Conservation (phyloP, 1,140 invertebrate species). For the Eurytemora carolleeae region DNA sequence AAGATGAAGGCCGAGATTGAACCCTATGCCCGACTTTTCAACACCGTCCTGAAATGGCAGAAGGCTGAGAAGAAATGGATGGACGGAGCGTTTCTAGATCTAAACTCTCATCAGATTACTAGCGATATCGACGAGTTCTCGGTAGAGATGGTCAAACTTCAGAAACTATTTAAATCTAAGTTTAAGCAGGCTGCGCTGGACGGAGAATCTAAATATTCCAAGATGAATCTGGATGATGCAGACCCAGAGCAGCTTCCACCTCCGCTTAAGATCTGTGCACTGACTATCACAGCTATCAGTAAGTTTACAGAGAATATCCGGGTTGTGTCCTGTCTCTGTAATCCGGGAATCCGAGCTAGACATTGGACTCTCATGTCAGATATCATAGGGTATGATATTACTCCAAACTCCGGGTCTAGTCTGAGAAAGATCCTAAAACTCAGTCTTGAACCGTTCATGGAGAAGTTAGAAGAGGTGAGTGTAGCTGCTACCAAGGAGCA, state of each 20-base stretch:
- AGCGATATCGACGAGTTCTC: conserved; percentile 35
- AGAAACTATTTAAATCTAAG: conserved; percentile 56
- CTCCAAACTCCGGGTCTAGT: conserved; percentile 60
- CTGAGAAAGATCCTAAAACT: conserved; percentile 48
- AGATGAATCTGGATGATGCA: conserved; percentile 42
- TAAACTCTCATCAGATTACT: conserved; percentile 50
- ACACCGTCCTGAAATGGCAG: conserved; percentile 45
- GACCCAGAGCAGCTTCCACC: conserved; percentile 51
- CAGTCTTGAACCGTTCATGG: conserved; percentile 47
- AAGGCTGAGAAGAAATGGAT: conserved; percentile 63
- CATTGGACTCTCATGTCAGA: conserved; percentile 80
- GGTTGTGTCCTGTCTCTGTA: conserved; percentile 61
- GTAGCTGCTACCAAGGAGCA: conserved; percentile 71
- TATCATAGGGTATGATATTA: conserved; percentile 58
- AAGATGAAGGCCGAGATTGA: conserved; percentile 23
- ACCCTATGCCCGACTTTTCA: conserved; percentile 33
- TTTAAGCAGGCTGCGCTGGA: conserved; percentile 50
- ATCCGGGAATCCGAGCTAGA: conserved; percentile 56
- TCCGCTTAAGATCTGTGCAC: conserved; percentile 34
- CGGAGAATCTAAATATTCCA: conserved; percentile 30
- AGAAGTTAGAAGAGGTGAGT: conserved; percentile 64
- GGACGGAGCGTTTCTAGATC: conserved; percentile 67
- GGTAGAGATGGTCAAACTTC: conserved; percentile 46
- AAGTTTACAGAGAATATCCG: conserved; percentile 38
- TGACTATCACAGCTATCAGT: background rate